Evolutionary conservation across 2,888 invertebrate species (phyloP).

Genomic region (Acanthoscelides obtectus): DNA sequence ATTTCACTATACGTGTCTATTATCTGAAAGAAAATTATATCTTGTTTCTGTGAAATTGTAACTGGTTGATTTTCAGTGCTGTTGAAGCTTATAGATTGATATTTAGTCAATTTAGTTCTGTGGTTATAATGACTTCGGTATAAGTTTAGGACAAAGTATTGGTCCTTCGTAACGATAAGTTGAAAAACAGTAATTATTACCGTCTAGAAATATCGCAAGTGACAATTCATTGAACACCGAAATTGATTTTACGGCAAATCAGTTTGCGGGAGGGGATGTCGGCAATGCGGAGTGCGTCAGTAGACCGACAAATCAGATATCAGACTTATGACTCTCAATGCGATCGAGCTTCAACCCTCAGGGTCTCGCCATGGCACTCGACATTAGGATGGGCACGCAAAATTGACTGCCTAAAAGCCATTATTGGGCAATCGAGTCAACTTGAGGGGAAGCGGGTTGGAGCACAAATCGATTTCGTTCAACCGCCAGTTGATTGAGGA

Average conservation of each 20-base stretch:
- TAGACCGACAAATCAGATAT: conserved; percentile 4
- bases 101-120: no score
- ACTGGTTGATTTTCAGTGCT: no score
- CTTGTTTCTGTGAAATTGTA: no score
- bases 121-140: no score
- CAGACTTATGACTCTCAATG: conserved; percentile 4
- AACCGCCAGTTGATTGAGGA: neutral
- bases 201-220: no score
- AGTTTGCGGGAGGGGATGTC: conserved; percentile 12
- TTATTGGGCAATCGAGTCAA: neutral
- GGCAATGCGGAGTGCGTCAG: neutral
- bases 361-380: neutral
- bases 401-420: neutral
- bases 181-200: no score
- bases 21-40: no score
- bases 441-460: neutral
- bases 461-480: neutral
- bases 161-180: no score
- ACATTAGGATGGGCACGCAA: neutral
- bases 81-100: no score
- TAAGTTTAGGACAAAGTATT: no score
- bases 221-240: conserved; percentile 24
- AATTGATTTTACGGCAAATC: conserved; percentile 22
- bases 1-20: no score
- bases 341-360: neutral